Base-by-base conservation (phyloP, 1,140 invertebrate species). In the Musca domestica region DNA sequence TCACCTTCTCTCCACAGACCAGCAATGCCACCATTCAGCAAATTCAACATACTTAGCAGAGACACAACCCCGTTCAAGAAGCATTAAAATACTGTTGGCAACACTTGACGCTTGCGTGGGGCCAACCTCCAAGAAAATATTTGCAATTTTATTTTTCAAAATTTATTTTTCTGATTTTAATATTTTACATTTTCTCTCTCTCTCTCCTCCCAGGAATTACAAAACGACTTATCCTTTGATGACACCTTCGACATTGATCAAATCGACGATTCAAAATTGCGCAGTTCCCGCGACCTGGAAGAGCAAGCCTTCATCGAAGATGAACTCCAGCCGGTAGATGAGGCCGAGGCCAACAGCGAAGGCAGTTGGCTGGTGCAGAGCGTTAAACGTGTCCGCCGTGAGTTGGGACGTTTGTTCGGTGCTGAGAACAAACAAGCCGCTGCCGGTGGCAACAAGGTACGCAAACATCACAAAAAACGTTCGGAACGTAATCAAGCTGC, bases 311-410 rank as follows among this genome's bases (percentile, higher is more conserved):
- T 64, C 27, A 23, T 67, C 46, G 67, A 71, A 9, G 72, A 72
- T 0, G 70, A 71, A 12, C 34, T 65, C 1, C 64, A 19, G 67
- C 68, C 49, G 58, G 48, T 61, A 23, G 61, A 70, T 2, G 66
- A 66, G n/a, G 3, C 14, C 10, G 67, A 63, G 3, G 23, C 48
- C 9, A 56, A 63, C 17, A 67, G 19, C 20, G 15, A 48, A 3
- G 70, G 49, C 52, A 74, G 71, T 15, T 81, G 76, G 78, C 70
- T 78, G 20, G 58, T 67, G 51, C 56, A 72, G 46, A 68, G 73
- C 10, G 70, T 78, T 7, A 69, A 69, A 9, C 74, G 79, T 0
- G 77, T 81, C 6, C 75, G 77, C 17, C 77, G 78, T 41, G 75
- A 76, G 19, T 65, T 81, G 14, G 68, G 66, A 0, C 72, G 74